These are phyloP conservation scores for Axis porcinus DNA, from an alignment of 2,113 vertebrate species.

Conservation along the genomic window DNA sequence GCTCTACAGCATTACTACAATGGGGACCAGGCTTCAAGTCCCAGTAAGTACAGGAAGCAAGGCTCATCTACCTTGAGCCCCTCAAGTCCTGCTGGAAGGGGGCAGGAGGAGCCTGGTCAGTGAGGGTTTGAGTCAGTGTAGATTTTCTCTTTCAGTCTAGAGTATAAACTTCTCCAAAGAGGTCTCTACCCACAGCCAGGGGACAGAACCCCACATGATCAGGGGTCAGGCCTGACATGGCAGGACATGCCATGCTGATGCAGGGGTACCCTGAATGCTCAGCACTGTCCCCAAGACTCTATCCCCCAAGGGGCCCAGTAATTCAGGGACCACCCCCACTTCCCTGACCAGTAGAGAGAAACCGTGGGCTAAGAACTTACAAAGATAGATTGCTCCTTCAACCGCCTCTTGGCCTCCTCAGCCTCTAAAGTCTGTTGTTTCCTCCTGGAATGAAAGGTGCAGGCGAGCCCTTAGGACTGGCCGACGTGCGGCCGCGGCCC, in stretches of 20 bases:
- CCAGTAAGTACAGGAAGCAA: background rate
- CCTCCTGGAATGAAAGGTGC: conserved; percentile 76
- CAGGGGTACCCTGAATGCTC: background rate
- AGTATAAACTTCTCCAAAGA: background rate
- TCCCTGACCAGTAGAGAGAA: background rate
- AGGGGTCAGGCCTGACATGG: background rate
- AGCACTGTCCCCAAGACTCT: background rate
- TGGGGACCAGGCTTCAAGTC: background rate
- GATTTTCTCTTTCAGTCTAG: background rate
- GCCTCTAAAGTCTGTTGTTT: conserved; percentile 92
- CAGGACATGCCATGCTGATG: background rate
- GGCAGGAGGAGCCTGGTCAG: background rate
- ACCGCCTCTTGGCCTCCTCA: conserved; percentile 90
- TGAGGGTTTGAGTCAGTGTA: background rate
- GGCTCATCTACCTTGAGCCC: background rate
- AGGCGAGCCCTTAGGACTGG: background rate
- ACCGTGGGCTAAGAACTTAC: conserved; percentile 80
- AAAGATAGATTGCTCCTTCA: conserved; percentile 86
- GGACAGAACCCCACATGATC: background rate
- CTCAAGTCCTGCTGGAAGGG: background rate
- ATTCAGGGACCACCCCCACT: background rate
- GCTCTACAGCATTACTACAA: background rate
- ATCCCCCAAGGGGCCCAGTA: background rate
- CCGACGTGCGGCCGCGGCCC: accelerated
- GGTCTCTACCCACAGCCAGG: background rate